phyloP scores from a whole-genome alignment of 64 coral and sea anemone species.

The Porites australiensis region DNA sequence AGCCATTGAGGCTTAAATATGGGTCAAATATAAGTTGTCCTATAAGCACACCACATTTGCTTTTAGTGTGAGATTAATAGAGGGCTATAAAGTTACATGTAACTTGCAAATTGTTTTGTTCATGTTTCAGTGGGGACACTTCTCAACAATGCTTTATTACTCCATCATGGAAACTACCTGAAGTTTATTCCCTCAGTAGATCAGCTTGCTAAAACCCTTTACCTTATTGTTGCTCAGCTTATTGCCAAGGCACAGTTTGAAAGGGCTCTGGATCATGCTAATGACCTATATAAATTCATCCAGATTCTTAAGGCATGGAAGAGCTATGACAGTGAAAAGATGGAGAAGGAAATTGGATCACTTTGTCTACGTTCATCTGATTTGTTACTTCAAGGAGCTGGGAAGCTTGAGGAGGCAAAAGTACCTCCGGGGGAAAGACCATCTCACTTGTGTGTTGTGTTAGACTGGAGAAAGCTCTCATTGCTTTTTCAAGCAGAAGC shows the following conservation, averaged over 20 bases:
- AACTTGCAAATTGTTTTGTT: background rate
- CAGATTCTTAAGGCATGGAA: conserved; percentile 29
- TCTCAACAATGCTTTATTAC: conserved; percentile 8
- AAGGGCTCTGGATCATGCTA: conserved; percentile 19
- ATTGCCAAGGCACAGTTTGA: conserved; percentile 46
- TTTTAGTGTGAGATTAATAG: too few relatives aligned
- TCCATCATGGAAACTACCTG: conserved; percentile 31
- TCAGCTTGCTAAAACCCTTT: conserved; percentile 53
- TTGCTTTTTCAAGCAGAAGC: conserved; percentile 44
- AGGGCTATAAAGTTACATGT: background rate
- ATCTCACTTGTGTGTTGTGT: conserved; percentile 37
- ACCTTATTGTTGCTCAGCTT: conserved; percentile 46
- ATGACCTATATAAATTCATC: conserved; percentile 35
- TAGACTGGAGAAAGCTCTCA: conserved; percentile 49
- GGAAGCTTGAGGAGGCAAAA: conserved; percentile 25
- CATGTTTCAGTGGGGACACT: conserved; percentile 5
- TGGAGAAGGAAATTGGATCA: conserved; percentile 17
- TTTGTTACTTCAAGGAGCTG: conserved; percentile 38
- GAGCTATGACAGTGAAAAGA: conserved; percentile 25
- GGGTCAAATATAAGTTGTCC: too few relatives aligned
- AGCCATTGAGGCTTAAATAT: too few relatives aligned
- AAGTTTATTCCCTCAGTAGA: conserved; percentile 49
- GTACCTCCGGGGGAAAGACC: background rate
- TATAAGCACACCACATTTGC: too few relatives aligned
- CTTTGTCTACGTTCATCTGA: conserved; percentile 12